phyloP scores from a whole-genome alignment of 2,113 vertebrate genomes.

The Neogale vison region DNA sequence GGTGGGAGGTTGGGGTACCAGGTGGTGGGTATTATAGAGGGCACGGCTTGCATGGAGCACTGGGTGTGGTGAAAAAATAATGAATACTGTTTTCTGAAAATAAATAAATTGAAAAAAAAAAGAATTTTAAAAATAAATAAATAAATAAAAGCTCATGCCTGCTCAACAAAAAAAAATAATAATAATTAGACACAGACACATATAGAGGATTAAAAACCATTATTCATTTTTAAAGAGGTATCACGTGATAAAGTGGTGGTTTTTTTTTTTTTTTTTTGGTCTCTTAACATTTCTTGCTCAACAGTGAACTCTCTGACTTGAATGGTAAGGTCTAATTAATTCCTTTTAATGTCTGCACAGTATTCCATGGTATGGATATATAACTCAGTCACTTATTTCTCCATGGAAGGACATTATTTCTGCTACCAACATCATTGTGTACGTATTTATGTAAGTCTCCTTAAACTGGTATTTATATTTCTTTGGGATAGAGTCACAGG shows the following conservation, averaged over 20 bases:
- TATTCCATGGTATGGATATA: neutral
- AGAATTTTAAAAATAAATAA: no score
- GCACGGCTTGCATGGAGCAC: no score
- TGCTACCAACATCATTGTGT: neutral
- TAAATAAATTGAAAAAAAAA: no score
- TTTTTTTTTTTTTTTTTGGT: neutral
- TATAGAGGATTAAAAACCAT: neutral
- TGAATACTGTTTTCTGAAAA: no score
- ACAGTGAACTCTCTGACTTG: conserved; percentile 2
- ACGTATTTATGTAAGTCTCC: neutral
- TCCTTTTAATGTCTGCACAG: neutral
- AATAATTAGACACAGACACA: neutral
- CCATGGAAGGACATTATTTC: neutral
- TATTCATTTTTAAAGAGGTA: neutral
- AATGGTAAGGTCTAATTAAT: neutral
- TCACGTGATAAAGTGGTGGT: neutral
- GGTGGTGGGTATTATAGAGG: no score
- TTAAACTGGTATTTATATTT: neutral
- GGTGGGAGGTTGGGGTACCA: no score
- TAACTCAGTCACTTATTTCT: conserved; percentile 36
- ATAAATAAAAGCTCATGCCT: no score
- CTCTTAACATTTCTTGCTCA: neutral
- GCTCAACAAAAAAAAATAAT: no score
- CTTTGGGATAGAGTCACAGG: neutral
- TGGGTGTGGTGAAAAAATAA: no score